A percentile compares a stretch with the other conserved stretches of the same genome.
These are phyloP conservation scores for Centropristis striata DNA, from an alignment of 2,113 vertebrate genomes.

Conservation along the genomic window DNA sequence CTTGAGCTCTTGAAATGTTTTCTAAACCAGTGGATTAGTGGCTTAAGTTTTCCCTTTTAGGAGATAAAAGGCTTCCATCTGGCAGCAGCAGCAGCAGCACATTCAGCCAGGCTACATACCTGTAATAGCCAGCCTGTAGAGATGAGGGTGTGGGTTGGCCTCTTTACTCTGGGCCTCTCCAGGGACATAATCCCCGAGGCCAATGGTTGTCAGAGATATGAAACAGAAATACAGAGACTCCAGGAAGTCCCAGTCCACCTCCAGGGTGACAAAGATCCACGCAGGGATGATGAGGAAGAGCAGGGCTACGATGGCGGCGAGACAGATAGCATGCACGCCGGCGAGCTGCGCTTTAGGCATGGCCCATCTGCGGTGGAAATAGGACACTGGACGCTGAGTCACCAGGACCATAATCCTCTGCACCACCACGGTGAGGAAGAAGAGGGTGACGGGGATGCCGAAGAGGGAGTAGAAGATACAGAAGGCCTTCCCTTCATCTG, in stretches of 20 bases:
- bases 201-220: slow-evolving; percentile 97
- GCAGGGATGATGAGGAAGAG: slow-evolving; percentile 93
- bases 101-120: slow-evolving; percentile 80
- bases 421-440: slow-evolving; percentile 94
- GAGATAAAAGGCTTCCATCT: slow-evolving; percentile 6
- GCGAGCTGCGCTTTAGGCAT: slow-evolving; percentile 89
- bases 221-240: slow-evolving; percentile 99
- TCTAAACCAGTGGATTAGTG: neutral
- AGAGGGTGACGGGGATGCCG: slow-evolving; percentile 94
- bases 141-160: slow-evolving; percentile 82
- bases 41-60: neutral
- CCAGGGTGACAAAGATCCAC: slow-evolving; percentile 89
- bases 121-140: slow-evolving; percentile 95
- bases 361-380: slow-evolving; percentile 92
- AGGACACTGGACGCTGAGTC: slow-evolving; percentile 88
- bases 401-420: slow-evolving; percentile 90
- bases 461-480: slow-evolving; percentile 94
- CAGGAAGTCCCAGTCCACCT: slow-evolving; percentile 95
- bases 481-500: slow-evolving; percentile 95
- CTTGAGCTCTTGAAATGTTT: neutral
- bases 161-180: slow-evolving; percentile 91
- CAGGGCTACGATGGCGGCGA: slow-evolving; percentile 83
- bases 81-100: neutral
- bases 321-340: slow-evolving; percentile 85
- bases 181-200: slow-evolving; percentile 97